A percentile compares a stretch with the other conserved stretches of the same genome.
Evolutionary conservation across 2,888 invertebrate species (phyloP).

Genomic region (Oligia fasciuncula): DNA sequence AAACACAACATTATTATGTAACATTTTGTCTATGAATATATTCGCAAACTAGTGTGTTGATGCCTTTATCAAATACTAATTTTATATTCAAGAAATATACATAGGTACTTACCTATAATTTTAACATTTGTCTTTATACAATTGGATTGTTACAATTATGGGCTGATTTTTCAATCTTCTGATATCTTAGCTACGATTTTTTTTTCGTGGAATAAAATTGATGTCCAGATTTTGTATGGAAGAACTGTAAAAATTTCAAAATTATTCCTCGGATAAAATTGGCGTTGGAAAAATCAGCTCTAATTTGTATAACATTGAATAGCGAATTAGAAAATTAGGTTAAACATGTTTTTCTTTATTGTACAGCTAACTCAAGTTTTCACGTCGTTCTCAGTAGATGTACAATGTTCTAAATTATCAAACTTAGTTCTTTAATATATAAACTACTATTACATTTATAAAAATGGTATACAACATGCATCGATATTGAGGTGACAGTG

Average conservation of each 20-base stretch:
- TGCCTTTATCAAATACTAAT: constrained; percentile 10
- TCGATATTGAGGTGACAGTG: constrained; percentile 31
- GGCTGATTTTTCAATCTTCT: no score
- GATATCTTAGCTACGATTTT: no score
- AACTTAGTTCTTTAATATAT: constrained; percentile 1
- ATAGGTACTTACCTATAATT: neutral
- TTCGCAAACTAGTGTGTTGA: constrained; percentile 14
- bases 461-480: constrained; percentile 40
- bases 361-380: constrained; percentile 25
- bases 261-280: no score
- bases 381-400: neutral
- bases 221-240: no score
- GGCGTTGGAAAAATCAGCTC: no score
- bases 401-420: constrained; percentile 18
- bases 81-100: constrained; percentile 1
- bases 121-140: neutral
- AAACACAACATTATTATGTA: neutral
- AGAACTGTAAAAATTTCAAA: no score
- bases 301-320: neutral
- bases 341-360: neutral
- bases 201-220: no score
- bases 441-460: constrained; percentile 23
- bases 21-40: constrained; percentile 5
- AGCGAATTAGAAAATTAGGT: neutral
- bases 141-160: neutral